Evolutionary conservation across 2,888 invertebrate species (phyloP).

Genomic region (Mythimna pallens): DNA sequence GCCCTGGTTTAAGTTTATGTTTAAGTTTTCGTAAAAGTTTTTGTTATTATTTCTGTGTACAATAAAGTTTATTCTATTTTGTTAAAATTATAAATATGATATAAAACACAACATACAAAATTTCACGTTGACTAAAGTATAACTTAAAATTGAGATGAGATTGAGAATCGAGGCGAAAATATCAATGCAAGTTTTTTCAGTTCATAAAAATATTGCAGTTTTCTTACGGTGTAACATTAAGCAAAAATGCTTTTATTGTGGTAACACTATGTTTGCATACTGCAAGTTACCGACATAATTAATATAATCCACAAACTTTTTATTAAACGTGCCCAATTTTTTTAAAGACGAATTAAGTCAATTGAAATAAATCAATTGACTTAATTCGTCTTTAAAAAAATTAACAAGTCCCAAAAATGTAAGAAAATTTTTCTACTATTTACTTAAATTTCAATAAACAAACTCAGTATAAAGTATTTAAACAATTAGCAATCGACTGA

Average conservation of each 20-base stretch:
- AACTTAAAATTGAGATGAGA: background rate
- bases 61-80: no score
- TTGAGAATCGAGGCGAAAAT: background rate
- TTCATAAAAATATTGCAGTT: no score
- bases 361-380: no score
- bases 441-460: background rate
- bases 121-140: background rate
- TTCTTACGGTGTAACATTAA: background rate
- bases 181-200: background rate
- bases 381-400: no score
- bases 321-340: background rate
- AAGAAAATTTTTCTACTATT: background rate
- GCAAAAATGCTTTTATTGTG: background rate
- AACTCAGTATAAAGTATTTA: background rate
- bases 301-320: background rate
- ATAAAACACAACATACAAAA: background rate
- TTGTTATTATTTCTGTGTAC: no score
- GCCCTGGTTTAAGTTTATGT: no score
- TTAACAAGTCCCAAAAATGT: background rate
- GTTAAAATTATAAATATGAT: no score
- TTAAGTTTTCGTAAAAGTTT: background rate
- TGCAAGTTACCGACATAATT: no score
- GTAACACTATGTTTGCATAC: background rate
- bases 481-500: constrained; percentile 14
- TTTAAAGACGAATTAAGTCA: no score